Evolutionary conservation across 2,888 invertebrate genomes (phyloP), one percentile per base, ranked within the genome.

Genomic region (Acronicta aceris): DNA sequence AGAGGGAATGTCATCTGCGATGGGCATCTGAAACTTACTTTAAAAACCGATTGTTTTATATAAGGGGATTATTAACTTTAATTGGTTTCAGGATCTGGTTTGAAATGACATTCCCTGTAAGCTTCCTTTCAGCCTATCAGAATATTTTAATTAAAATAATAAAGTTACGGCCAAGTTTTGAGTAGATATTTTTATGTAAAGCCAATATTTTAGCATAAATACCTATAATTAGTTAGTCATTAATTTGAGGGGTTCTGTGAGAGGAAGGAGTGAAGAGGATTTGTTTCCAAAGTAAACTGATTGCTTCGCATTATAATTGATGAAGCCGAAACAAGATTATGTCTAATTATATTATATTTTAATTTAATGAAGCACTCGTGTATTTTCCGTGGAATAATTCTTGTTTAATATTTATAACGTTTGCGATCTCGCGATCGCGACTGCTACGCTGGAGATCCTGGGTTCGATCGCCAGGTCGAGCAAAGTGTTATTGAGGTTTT

Each of bases 41-140:
- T 82, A 85, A 85, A 88, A 87, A 83, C 81, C 80, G 78, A 78
- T 79, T 78, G 80, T 83, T 86, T 85, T 83, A 84, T 87, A 82
- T 84, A 79, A 85, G 78, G 76, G 89, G 91, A 92, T 92, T 93
- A 92, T 88, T 86, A 92, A 93, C 82, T 93, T 92, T 91, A 92
- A 93, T 93, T 93, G 89, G 86, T 90, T 91, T 85, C 83, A 74
- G 82, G 79, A 84, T 84, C 72, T 83, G 82, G 75, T 76, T 79
- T 80, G 82, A 84, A 85, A 85, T 85, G 82, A 82, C 81, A 81
- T 76, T 83, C 76, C 82, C 87, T 85, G 82, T 88, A 86, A 83
- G 85, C 83, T 84, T 73, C 52, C 62, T 76, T 69, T 72, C 61
- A 66, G 65, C 73, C 78, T 81, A 78, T 77, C 74, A 63, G 73